Evolutionary conservation across 2,888 invertebrate species (phyloP).

Genomic region (Notodonta ziczac): DNA sequence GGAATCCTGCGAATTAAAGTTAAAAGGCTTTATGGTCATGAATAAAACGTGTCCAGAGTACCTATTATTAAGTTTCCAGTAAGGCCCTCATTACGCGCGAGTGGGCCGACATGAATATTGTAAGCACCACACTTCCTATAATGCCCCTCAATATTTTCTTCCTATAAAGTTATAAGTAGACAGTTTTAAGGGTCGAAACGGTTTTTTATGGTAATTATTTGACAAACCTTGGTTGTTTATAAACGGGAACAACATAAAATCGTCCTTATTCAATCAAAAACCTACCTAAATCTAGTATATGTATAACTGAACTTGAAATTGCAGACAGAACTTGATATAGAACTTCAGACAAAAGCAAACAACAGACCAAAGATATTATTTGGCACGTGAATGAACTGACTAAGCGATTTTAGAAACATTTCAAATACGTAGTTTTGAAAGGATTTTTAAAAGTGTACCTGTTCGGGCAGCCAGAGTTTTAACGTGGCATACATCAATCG

Average conservation of each 20-base stretch:
- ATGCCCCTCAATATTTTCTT: constrained; percentile 27
- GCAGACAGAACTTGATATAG: background rate
- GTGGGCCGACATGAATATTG: constrained; percentile 34
- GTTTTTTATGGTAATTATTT: background rate
- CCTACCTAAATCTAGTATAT: too few relatives aligned
- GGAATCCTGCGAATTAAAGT: constrained; percentile 58
- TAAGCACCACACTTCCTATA: constrained; percentile 31
- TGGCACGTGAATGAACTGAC: constrained; percentile 34
- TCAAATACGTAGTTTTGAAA: constrained; percentile 24
- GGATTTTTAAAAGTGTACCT: constrained; percentile 21
- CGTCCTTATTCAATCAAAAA: too few relatives aligned
- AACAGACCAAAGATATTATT: constrained; percentile 31
- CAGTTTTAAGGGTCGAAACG: background rate
- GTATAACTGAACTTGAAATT: too few relatives aligned
- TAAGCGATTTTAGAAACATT: constrained; percentile 31
- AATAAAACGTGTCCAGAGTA: constrained; percentile 67
- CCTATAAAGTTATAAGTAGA: background rate
- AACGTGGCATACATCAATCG: constrained; percentile 43
- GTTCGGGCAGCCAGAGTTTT: constrained; percentile 20
- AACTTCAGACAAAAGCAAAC: constrained; percentile 33
- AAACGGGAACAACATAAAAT: background rate
- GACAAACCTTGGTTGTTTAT: background rate
- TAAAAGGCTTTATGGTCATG: constrained; percentile 59
- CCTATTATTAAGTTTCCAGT: constrained; percentile 55
- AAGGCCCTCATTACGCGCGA: constrained; percentile 60